These are phyloP conservation scores for Rhogogaster chlorosoma DNA, from an alignment of 2,888 invertebrate species.

Conservation along the genomic window DNA sequence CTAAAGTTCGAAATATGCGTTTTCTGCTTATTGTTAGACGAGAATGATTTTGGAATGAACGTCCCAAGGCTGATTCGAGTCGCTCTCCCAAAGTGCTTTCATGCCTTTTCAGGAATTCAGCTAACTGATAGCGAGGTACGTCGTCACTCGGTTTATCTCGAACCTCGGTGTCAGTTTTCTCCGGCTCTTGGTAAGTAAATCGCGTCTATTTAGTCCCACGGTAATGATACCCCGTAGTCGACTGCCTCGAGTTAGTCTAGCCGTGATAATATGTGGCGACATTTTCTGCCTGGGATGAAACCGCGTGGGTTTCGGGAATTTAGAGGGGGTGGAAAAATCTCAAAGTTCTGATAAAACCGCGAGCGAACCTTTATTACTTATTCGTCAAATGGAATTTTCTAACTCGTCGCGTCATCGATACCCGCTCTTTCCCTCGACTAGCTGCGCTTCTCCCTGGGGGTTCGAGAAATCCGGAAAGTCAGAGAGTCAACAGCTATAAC, in stretches of 20 bases:
- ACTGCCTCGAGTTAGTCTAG: neutral
- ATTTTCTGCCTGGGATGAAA: neutral
- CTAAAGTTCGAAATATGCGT: neutral
- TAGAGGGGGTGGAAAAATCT: neutral
- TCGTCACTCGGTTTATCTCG: neutral
- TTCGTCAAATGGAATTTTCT: conserved; percentile 15
- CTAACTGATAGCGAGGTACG: neutral
- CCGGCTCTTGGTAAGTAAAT: too few species aligned
- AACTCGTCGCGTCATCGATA: conserved; percentile 31
- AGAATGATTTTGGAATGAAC: neutral
- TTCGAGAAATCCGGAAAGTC: neutral
- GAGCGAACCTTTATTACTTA: neutral
- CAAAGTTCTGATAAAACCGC: neutral
- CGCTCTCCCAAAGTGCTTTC: neutral
- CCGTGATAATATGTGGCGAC: neutral
- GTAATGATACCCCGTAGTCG: neutral
- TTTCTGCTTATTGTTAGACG: neutral
- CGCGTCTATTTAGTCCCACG: neutral
- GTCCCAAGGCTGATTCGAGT: neutral
- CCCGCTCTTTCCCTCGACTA: neutral
- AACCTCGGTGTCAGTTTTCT: neutral
- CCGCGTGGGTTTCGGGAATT: neutral
- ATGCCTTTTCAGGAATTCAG: neutral
- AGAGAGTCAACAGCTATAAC: too few species aligned
- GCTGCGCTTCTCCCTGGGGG: neutral